These are phyloP conservation scores for Lacerta agilis DNA, from an alignment of 2,797 vertebrate species.

Conservation along the genomic window DNA sequence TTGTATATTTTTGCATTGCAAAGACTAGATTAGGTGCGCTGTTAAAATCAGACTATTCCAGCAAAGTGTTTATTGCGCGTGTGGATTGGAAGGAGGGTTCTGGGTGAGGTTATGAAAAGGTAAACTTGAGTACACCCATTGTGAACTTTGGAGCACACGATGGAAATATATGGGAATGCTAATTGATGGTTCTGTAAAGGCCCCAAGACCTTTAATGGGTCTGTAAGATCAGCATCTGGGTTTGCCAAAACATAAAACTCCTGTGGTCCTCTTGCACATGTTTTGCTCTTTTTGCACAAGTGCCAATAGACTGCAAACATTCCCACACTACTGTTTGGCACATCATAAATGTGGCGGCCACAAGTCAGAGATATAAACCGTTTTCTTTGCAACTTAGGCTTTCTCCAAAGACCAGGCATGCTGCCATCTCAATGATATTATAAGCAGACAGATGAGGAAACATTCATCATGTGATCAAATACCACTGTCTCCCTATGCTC, in stretches of 20 bases:
- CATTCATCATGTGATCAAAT: constrained; percentile 35
- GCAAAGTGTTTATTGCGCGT: constrained; percentile 26
- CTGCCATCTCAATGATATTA: constrained; percentile 56
- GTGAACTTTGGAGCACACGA: background rate
- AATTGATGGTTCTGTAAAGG: background rate
- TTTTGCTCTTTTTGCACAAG: constrained; percentile 35
- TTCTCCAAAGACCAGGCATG: constrained; percentile 40
- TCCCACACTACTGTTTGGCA: constrained; percentile 36
- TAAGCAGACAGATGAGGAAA: constrained; percentile 31
- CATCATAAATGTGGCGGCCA: background rate
- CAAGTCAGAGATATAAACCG: constrained; percentile 35
- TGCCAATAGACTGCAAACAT: background rate
- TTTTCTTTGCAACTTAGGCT: constrained; percentile 38
- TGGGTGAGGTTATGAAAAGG: background rate
- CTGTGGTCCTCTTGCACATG: background rate
- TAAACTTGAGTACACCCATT: background rate
- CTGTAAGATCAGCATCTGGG: background rate
- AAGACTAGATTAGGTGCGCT: constrained; percentile 13
- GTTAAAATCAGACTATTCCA: constrained; percentile 20
- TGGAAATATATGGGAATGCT: background rate
- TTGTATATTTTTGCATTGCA: constrained; percentile 59
- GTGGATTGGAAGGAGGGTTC: background rate
- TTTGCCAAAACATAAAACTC: constrained; percentile 19
- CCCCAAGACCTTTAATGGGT: constrained; percentile 7
- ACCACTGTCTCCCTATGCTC: constrained; percentile 33